Conservation (phyloP, 1,140 invertebrate species). For the Ceratosolen fusciceps region DNA sequence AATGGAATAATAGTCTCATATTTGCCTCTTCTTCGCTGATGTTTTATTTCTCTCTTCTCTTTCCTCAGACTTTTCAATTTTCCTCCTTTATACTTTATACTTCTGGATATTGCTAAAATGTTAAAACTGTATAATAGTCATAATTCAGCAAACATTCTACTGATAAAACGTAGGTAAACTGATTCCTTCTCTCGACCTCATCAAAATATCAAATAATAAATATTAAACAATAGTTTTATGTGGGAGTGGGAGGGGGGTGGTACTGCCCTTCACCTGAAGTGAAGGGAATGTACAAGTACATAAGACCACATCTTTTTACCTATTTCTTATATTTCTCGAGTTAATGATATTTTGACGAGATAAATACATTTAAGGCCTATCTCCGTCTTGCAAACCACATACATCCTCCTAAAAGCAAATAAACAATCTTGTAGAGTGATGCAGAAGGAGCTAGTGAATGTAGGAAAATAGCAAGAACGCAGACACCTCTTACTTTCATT, state of each 20-base stretch:
- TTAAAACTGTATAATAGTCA: constrained; percentile 46
- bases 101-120: constrained; percentile 36
- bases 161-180: constrained; percentile 22
- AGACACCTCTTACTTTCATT: constrained; percentile 63
- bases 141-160: constrained; percentile 34
- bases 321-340: not conserved
- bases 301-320: too few species aligned
- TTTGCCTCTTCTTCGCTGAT: not conserved
- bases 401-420: constrained; percentile 5
- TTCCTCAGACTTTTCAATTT: not conserved
- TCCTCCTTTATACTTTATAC: not conserved
- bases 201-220: not conserved
- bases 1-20: constrained; percentile 39
- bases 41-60: not conserved
- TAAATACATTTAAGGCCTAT: too few species aligned
- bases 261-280: too few species aligned
- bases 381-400: not conserved
- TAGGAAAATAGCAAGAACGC: constrained; percentile 20
- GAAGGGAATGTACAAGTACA: constrained; percentile 12
- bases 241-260: constrained; percentile 1
- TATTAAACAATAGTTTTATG: not conserved
- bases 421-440: not conserved
- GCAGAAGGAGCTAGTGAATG: not conserved
- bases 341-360: too few species aligned
- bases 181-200: constrained; percentile 33